phyloP scores from a whole-genome alignment of 1,140 invertebrate genomes.

The Lepidurus couesii region DNA sequence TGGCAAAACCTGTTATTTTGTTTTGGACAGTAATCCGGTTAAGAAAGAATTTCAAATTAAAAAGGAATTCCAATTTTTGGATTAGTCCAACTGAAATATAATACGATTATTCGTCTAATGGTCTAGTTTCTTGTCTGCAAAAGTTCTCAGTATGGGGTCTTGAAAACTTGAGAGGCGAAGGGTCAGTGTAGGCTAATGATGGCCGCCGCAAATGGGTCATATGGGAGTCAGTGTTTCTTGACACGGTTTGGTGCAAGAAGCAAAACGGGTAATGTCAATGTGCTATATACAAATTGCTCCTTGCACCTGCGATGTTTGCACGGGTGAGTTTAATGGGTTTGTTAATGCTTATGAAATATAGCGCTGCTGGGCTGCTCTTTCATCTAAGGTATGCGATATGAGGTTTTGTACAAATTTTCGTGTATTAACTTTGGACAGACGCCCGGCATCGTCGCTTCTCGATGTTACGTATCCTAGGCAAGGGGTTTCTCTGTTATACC shows the following conservation, averaged over 20 bases:
- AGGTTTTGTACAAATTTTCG: too few species aligned
- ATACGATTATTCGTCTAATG: not conserved
- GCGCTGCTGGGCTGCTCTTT: too few species aligned
- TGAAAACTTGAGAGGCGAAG: conserved; percentile 10
- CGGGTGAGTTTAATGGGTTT: too few species aligned
- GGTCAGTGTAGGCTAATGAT: not conserved
- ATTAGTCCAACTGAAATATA: not conserved
- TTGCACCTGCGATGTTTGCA: too few species aligned
- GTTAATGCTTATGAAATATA: too few species aligned
- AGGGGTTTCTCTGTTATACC: not conserved
- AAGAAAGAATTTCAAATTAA: too few species aligned
- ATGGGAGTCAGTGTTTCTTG: not conserved
- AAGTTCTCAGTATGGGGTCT: not conserved
- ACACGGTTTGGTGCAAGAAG: not conserved
- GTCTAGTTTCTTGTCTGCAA: not conserved
- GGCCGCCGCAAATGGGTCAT: not conserved
- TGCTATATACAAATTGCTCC: not conserved
- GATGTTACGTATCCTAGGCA: not conserved
- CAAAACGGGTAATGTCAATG: not conserved
- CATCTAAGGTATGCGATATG: too few species aligned
- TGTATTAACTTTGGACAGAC: not conserved
- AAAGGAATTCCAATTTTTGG: not conserved
- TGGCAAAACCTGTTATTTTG: too few species aligned
- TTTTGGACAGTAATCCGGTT: too few species aligned
- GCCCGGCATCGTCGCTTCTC: not conserved